A percentile compares a stretch with the other conserved stretches of the same genome.
phyloP scores from a whole-genome alignment of 23 tunicate species.

The Styela clava region DNA sequence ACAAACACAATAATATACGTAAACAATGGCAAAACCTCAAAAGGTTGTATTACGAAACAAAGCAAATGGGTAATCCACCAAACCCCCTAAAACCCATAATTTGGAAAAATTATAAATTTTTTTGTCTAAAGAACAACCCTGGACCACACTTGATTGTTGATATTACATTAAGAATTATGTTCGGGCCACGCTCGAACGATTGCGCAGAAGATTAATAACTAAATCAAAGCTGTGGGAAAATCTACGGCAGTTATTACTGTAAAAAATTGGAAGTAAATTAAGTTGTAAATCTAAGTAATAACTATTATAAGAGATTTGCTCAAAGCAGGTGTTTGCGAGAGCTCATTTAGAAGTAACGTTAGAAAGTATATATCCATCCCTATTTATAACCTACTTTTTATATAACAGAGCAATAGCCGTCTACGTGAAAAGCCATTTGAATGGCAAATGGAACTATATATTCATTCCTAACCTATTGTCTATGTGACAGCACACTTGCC shows the following conservation, averaged over 20 bases:
- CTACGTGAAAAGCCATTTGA: too few relatives aligned
- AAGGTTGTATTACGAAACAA: not conserved
- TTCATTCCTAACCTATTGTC: too few relatives aligned
- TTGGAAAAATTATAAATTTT: not conserved
- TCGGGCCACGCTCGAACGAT: not conserved
- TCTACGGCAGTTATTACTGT: not conserved
- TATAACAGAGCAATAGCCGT: too few relatives aligned
- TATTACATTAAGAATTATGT: not conserved
- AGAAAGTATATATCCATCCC: too few relatives aligned
- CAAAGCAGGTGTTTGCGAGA: too few relatives aligned
- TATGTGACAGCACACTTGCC: too few relatives aligned
- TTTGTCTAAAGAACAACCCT: not conserved
- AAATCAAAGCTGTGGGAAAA: not conserved
- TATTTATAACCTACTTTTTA: too few relatives aligned
- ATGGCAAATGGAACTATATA: too few relatives aligned
- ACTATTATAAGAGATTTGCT: too few relatives aligned
- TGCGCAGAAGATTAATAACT: not conserved
- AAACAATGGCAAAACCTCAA: not conserved
- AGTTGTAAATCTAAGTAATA: not conserved
- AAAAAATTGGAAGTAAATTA: not conserved
- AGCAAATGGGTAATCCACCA: not conserved
- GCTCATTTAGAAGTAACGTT: too few relatives aligned
- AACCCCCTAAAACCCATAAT: not conserved
- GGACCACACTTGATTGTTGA: not conserved
- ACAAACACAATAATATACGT: not conserved